Conservation (phyloP, 2,797 vertebrate genomes). For the Nyctibius grandis region DNA sequence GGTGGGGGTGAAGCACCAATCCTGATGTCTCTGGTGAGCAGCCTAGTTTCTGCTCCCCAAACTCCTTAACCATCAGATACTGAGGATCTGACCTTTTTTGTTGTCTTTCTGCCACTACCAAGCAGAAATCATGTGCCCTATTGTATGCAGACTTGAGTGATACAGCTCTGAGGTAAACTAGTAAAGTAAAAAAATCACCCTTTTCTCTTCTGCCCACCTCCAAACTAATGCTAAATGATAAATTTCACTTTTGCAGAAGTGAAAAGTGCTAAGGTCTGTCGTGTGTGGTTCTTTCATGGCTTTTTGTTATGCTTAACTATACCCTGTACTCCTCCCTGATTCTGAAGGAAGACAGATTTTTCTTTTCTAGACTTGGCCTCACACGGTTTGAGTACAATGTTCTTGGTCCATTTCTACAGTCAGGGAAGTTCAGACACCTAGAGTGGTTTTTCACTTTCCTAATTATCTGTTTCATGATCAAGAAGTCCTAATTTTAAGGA, state of each 20-base stretch:
- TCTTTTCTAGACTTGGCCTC: background rate
- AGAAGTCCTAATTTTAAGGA: background rate
- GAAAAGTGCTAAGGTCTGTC: background rate
- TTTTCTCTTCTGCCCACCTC: background rate
- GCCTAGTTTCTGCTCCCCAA: background rate
- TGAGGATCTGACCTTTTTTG: background rate
- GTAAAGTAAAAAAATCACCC: background rate
- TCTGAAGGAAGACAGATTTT: background rate
- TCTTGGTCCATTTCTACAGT: background rate
- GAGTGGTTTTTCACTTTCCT: background rate
- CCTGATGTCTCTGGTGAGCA: background rate
- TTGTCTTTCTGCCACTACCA: background rate
- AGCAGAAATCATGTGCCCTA: background rate
- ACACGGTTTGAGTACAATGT: background rate
- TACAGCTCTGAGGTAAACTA: background rate
- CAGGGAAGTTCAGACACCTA: background rate
- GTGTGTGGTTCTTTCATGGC: background rate
- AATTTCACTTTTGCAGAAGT: background rate
- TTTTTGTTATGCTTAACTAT: background rate
- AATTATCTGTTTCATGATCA: background rate
- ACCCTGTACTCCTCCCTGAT: accelerated
- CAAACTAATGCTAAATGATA: background rate
- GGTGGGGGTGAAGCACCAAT: background rate
- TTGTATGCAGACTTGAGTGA: background rate
- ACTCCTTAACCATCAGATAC: background rate